Evolutionary conservation across 2,888 invertebrate species (phyloP).

Genomic region (Pollenia griseotomentosa): DNA sequence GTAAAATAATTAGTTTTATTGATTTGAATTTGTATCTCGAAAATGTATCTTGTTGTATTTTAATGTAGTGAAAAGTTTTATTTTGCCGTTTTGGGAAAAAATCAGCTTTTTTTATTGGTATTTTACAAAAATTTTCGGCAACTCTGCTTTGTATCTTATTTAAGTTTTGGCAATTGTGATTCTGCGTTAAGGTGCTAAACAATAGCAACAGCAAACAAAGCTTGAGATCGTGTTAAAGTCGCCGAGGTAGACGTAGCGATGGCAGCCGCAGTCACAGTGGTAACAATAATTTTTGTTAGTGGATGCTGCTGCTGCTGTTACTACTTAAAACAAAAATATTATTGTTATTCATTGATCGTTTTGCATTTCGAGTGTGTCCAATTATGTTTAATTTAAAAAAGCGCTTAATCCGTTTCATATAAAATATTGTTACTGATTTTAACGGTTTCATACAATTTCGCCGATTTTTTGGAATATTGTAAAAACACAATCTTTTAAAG

Average conservation of each 20-base stretch:
- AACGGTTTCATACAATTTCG: too few species aligned
- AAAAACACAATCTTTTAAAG: too few species aligned
- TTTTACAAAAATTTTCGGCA: neutral
- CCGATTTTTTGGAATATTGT: neutral
- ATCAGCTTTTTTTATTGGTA: too few species aligned
- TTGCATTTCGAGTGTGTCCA: constrained; percentile 5
- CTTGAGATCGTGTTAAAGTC: constrained; percentile 49
- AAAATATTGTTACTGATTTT: neutral
- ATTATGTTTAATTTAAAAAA: neutral
- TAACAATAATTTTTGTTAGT: neutral
- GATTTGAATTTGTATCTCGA: too few species aligned
- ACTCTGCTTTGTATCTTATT: constrained; percentile 8
- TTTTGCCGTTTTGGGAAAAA: too few species aligned
- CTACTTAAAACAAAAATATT: constrained; percentile 45
- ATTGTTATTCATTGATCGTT: constrained; percentile 63
- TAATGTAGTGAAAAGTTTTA: too few species aligned
- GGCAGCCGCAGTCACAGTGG: neutral
- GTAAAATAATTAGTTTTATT: too few species aligned
- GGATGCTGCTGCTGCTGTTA: constrained; percentile 17
- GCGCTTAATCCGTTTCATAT: neutral
- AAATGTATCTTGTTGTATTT: too few species aligned
- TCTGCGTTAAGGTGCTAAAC: constrained; percentile 54
- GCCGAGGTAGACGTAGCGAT: constrained; percentile 4
- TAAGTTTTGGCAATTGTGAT: constrained; percentile 65
- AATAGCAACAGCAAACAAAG: constrained; percentile 34